Conservation (phyloP, 2,888 invertebrate genomes). For the Neoaliturus tenellus region DNA sequence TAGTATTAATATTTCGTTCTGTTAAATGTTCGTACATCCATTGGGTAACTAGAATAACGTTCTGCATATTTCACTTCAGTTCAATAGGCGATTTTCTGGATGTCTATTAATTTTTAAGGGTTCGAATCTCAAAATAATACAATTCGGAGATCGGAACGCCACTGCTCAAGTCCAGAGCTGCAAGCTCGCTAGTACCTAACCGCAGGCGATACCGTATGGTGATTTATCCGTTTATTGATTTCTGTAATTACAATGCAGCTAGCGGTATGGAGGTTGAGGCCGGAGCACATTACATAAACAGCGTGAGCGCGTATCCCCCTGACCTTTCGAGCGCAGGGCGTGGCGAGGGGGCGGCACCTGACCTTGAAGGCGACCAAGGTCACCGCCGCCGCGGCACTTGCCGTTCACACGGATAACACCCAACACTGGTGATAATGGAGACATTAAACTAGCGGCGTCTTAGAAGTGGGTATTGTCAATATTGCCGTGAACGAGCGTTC, state of each 20-base stretch:
- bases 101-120: too few species aligned
- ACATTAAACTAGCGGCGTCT: background rate
- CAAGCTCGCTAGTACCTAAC: too few species aligned
- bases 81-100: too few species aligned
- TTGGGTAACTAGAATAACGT: too few species aligned
- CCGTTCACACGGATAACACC: background rate
- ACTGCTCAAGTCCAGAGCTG: too few species aligned
- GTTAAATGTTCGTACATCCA: too few species aligned
- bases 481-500: too few species aligned
- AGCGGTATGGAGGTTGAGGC: constrained; percentile 18
- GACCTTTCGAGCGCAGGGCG: constrained; percentile 14
- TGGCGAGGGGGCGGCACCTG: background rate
- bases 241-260: background rate
- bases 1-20: too few species aligned
- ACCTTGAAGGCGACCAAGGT: background rate
- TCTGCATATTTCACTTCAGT: too few species aligned
- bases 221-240: background rate
- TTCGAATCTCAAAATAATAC: too few species aligned
- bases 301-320: constrained; percentile 30
- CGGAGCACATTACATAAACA: constrained; percentile 13
- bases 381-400: background rate
- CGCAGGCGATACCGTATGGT: too few species aligned
- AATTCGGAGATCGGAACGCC: too few species aligned
- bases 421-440: background rate
- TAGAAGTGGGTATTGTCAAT: background rate